Percentiles rank a stretch among this genome's conserved stretches.
Conservation (phyloP, 2,797 vertebrate species). For the Trachops cirrhosus region DNA sequence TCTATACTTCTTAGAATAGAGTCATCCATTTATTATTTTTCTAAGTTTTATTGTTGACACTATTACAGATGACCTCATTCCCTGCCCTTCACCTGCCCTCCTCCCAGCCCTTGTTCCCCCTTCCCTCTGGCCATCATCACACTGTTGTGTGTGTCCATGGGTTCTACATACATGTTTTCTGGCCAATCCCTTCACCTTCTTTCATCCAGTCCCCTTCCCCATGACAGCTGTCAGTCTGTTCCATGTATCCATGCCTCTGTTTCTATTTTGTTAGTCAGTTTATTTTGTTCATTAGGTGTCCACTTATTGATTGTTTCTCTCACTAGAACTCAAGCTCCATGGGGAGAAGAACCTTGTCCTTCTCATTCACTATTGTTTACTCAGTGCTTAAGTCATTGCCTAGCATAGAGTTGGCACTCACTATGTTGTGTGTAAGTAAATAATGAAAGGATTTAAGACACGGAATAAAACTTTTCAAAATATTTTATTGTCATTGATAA, state of each 20-base stretch:
- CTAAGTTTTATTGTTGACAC: no score
- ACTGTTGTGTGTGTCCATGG: no score
- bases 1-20: neutral
- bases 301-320: neutral
- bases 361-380: neutral
- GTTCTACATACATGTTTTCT: no score
- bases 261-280: no score
- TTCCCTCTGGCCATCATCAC: no score
- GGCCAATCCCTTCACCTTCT: no score
- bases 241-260: no score
- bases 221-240: no score
- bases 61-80: no score
- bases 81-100: no score
- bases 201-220: no score
- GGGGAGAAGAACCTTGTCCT: neutral
- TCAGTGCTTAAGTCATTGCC: neutral
- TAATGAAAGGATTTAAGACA: neutral
- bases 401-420: neutral
- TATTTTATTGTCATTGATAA: neutral
- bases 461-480: neutral
- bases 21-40: neutral
- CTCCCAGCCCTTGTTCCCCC: no score
- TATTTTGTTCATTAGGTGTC: neutral
- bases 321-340: neutral
- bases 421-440: neutral